A percentile compares a stretch with the other conserved stretches of the same genome.
Conservation (phyloP, 2,797 vertebrate species). For the Oreortyx pictus region DNA sequence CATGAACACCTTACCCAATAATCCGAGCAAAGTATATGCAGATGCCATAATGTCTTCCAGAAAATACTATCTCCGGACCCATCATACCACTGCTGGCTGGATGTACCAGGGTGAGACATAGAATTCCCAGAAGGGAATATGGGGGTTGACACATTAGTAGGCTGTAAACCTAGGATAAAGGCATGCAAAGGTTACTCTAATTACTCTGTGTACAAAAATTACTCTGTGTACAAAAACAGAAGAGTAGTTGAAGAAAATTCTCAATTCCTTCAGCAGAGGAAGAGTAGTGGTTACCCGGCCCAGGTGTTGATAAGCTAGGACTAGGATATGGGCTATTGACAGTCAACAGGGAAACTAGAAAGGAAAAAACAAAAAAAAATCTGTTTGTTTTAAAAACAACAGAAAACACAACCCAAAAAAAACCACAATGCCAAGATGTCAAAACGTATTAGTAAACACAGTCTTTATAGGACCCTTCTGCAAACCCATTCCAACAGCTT, state of each 20-base stretch:
- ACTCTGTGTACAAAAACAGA: neutral
- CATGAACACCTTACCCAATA: slow-evolving; percentile 85
- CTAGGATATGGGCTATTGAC: slow-evolving; percentile 74
- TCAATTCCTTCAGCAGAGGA: neutral
- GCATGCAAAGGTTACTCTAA: neutral
- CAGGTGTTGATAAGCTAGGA: slow-evolving; percentile 79
- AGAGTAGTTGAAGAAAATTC: neutral
- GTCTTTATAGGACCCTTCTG: neutral
- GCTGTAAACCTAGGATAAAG: slow-evolving; percentile 79
- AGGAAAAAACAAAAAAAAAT: neutral
- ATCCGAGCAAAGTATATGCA: slow-evolving; percentile 95
- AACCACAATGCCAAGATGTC: neutral
- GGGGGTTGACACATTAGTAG: slow-evolving; percentile 83
- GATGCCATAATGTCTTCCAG: slow-evolving; percentile 96
- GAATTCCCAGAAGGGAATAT: slow-evolving; percentile 74
- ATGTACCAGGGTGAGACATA: slow-evolving; percentile 65
- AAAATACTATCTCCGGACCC: slow-evolving; percentile 94
- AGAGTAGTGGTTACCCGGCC: slow-evolving; percentile 77
- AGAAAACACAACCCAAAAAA: neutral
- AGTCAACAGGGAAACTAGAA: slow-evolving; percentile 79
- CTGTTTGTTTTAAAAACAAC: neutral
- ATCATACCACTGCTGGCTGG: slow-evolving; percentile 82
- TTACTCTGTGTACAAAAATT: neutral
- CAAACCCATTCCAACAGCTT: neutral
- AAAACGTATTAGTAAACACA: neutral